phyloP scores from a whole-genome alignment of 1,140 invertebrate genomes.

The Babylonia areolata region DNA sequence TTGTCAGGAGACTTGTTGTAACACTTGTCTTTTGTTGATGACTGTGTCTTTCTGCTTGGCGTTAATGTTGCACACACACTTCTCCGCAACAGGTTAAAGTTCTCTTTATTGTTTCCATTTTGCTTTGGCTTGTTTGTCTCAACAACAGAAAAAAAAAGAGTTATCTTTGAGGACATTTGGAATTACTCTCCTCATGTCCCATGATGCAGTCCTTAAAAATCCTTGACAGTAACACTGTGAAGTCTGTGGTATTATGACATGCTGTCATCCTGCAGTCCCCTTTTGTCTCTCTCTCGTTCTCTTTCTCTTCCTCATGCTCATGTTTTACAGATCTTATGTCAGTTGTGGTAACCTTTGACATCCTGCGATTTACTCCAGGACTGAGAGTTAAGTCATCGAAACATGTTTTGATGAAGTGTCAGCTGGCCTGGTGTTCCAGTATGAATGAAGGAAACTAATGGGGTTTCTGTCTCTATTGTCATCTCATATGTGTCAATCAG shows the following conservation, averaged over 20 bases:
- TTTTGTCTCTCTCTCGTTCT: no score
- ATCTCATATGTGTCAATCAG: no score
- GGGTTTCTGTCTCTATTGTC: no score
- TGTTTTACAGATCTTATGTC: neutral
- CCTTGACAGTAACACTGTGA: no score
- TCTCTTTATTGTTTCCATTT: neutral
- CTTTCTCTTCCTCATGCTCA: neutral
- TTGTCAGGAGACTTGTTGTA: neutral
- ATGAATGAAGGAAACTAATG: no score
- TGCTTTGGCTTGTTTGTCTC: neutral
- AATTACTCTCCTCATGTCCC: neutral
- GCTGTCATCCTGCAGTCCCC: no score
- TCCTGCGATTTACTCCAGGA: no score
- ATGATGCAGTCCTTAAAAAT: neutral
- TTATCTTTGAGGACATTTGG: neutral
- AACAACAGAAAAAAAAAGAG: neutral
- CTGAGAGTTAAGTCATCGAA: no score
- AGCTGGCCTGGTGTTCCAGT: no score
- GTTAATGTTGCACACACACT: neutral
- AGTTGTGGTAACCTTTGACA: neutral
- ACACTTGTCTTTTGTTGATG: neutral
- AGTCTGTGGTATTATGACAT: no score
- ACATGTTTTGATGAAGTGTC: no score
- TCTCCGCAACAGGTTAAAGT: neutral
- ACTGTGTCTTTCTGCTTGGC: neutral